Conservation (phyloP, 2,797 vertebrate species). For the Oceanodroma leucorhoa region DNA sequence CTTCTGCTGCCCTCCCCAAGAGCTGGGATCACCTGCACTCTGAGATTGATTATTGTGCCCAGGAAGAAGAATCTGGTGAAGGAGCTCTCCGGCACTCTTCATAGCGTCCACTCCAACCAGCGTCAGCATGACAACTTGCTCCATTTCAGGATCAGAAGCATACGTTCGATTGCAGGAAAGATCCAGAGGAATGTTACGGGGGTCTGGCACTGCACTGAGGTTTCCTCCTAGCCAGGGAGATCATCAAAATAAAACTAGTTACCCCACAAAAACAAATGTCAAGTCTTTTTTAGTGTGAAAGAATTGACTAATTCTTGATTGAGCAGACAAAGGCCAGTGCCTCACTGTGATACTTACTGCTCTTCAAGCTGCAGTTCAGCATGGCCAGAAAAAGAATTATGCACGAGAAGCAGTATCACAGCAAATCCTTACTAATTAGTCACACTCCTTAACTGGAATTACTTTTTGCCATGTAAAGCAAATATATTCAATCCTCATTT, state of each 20-base stretch:
- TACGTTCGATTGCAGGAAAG: conserved; percentile 46
- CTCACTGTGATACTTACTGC: neutral
- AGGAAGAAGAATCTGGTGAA: conserved; percentile 67
- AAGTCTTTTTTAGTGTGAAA: neutral
- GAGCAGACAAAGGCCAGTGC: neutral
- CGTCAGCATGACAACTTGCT: conserved; percentile 75
- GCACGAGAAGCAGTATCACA: neutral
- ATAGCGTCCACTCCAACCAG: conserved; percentile 65
- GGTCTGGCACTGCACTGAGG: conserved; percentile 72
- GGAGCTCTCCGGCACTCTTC: conserved; percentile 67
- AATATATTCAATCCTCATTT: neutral
- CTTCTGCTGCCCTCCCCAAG: neutral
- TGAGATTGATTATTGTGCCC: neutral
- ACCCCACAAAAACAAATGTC: neutral
- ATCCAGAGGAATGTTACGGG: conserved; percentile 31
- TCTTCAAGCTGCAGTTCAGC: neutral
- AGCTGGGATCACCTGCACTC: conserved; percentile 17
- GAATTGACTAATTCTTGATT: neutral
- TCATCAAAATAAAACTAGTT: neutral
- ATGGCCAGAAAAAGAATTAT: neutral
- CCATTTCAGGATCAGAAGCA: conserved; percentile 54
- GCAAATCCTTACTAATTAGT: neutral
- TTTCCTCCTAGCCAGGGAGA: conserved; percentile 57
- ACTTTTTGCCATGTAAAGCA: neutral
- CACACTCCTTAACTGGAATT: neutral